Evolutionary conservation across 2,888 invertebrate species (phyloP).

Genomic region (Lissonota sp.): DNA sequence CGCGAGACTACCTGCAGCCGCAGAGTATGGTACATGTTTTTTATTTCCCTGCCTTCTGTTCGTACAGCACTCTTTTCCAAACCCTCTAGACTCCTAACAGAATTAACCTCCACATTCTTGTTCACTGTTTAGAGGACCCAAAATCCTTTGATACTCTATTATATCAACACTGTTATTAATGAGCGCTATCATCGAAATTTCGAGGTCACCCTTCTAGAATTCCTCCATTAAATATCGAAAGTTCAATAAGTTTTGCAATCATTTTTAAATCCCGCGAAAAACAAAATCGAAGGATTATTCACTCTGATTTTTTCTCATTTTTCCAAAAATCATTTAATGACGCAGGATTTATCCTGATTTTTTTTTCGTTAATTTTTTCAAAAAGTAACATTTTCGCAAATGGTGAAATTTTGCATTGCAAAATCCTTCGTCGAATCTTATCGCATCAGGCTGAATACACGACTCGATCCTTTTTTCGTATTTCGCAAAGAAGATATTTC

Average conservation of each 20-base stretch:
- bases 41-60: slow-evolving; percentile 52
- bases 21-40: slow-evolving; percentile 69
- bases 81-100: slow-evolving; percentile 33
- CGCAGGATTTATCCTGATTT: neutral
- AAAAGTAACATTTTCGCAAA: neutral
- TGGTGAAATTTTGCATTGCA: too few relatives aligned
- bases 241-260: neutral
- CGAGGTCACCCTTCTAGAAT: neutral
- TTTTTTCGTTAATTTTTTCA: neutral
- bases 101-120: slow-evolving; percentile 16
- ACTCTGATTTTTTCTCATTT: neutral
- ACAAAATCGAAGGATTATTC: neutral
- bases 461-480: slow-evolving; percentile 67
- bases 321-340: neutral
- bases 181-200: slow-evolving; percentile 69
- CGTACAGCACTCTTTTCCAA: neutral
- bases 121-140: slow-evolving; percentile 60
- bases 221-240: neutral
- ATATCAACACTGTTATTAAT: slow-evolving; percentile 79
- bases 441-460: neutral
- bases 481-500: slow-evolving; percentile 80
- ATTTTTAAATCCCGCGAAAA: too few relatives aligned
- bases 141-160: slow-evolving; percentile 78
- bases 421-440: too few relatives aligned
- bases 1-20: slow-evolving; percentile 73